A percentile compares a stretch with the other conserved stretches of the same genome.
phyloP scores from a whole-genome alignment of 2,888 invertebrate species.

The Enoplolaimus lenunculus region DNA sequence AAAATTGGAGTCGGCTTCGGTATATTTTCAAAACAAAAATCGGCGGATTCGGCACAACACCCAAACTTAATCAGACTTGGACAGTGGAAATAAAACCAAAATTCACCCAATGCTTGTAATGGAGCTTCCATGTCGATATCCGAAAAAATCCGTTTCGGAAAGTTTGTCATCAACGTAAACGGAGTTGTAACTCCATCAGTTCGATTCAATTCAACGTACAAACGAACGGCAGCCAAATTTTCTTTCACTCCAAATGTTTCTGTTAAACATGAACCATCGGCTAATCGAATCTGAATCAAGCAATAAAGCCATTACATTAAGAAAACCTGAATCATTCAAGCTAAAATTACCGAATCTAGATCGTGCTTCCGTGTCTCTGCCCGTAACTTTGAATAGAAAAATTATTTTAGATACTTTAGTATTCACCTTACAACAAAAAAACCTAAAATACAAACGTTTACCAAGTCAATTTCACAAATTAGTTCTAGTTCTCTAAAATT shows the following conservation, averaged over 20 bases:
- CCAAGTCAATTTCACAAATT: too few relatives aligned
- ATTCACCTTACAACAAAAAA: too few relatives aligned
- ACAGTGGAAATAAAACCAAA: not conserved
- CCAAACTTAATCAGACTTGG: not conserved
- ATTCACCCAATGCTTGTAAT: slow-evolving; percentile 60
- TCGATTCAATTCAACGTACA: slow-evolving; percentile 71
- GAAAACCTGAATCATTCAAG: too few relatives aligned
- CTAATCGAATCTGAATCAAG: slow-evolving; percentile 52
- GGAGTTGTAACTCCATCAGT: slow-evolving; percentile 51
- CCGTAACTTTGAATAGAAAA: too few relatives aligned
- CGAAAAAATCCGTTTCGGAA: slow-evolving; percentile 71
- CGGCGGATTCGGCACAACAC: not conserved
- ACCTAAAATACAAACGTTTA: too few relatives aligned
- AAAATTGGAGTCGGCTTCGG: too few relatives aligned
- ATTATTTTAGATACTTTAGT: too few relatives aligned
- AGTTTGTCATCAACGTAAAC: slow-evolving; percentile 76
- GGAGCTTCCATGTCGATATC: slow-evolving; percentile 76
- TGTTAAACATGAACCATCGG: slow-evolving; percentile 57
- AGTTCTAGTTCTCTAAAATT: too few relatives aligned
- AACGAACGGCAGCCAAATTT: slow-evolving; percentile 70
- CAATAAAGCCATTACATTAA: too few relatives aligned
- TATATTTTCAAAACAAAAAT: not conserved
- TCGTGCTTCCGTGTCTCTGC: too few relatives aligned
- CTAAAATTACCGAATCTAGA: too few relatives aligned
- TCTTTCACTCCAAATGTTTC: slow-evolving; percentile 72